Conservation (phyloP, 2,888 invertebrate species). For the Seladonia tumulorum region DNA sequence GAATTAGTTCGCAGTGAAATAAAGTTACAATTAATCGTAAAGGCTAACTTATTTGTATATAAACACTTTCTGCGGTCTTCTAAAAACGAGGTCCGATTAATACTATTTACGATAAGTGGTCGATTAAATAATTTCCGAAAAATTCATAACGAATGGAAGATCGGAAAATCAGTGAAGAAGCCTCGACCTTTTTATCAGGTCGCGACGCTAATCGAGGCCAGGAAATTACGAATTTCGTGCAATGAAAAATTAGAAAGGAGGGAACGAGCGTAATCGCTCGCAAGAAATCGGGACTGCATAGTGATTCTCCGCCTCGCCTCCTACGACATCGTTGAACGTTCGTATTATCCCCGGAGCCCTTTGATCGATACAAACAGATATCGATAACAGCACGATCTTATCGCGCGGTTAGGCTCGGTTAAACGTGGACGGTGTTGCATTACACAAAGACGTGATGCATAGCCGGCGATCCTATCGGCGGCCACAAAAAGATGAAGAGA, state of each 20-base stretch:
- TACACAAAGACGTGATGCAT: constrained; percentile 71
- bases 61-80: not conserved
- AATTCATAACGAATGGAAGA: not conserved
- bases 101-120: not conserved
- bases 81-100: not conserved
- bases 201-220: constrained; percentile 28
- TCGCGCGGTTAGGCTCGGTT: constrained; percentile 63
- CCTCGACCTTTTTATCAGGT: not conserved
- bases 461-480: constrained; percentile 56
- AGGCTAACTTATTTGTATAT: too few relatives aligned
- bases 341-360: constrained; percentile 66
- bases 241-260: constrained; percentile 29
- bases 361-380: constrained; percentile 71
- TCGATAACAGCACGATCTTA: constrained; percentile 72
- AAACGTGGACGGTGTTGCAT: constrained; percentile 68
- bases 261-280: constrained; percentile 35
- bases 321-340: constrained; percentile 65
- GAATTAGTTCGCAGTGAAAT: not conserved
- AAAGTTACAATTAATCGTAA: not conserved
- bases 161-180: not conserved
- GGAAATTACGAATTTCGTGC: constrained; percentile 22
- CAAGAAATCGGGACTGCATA: constrained; percentile 24
- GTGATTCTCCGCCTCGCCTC: constrained; percentile 49
- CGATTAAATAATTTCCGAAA: not conserved
- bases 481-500: constrained; percentile 33